Evolutionary conservation across 2,797 vertebrate genomes (phyloP), one percentile per base, ranked within the genome.

Genomic region (Crotalus adamanteus): DNA sequence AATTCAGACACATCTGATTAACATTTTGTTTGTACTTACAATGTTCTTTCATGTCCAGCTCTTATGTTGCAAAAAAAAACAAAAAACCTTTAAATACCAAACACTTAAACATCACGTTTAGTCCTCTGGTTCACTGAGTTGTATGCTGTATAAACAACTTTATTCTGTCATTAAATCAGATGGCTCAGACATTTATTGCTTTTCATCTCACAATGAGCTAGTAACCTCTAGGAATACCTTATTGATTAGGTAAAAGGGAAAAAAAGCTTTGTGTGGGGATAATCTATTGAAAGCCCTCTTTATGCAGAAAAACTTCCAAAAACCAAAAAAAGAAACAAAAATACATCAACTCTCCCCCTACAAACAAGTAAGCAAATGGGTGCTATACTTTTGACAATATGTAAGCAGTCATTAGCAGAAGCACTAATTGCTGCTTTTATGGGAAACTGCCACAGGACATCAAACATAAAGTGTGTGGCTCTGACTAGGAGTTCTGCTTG

Each of bases 121-220:
- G 85, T 91, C 73, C 93, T 95, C 63, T 87, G 89, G 55, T 88
- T 93, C 91, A 96, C 93, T 91, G 73, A 53, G 78, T 87, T 87
- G 78, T 92, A 87, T 0, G 0, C 60, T 93, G 92, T 88, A 53
- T 94, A 96, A 96, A 96, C 22, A 91, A 93, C 89, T 96, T 83
- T 69, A 90, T 90, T 94, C 92, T 97, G 95, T 95, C 92, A 96
- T 94, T 97, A 97, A 97, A 97, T 98, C 96, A 96, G 97, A 95
- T 94, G 95, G 94, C 96, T 97, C 96, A 96, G 89, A 89, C 86
- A 55, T 96, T 97, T 97, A 97, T 96, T 96, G 95, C 95, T 95
- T 96, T 94, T 3, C 96, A 92, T 96, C 97, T 97, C 95, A 97
- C 95, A 90, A 63, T 93, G 92, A 93, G 94, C 93, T 95, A 91